A percentile compares a stretch with the other conserved stretches of the same genome.
phyloP scores from a whole-genome alignment of 1,140 invertebrate species.

The Drosophila biarmipes region DNA sequence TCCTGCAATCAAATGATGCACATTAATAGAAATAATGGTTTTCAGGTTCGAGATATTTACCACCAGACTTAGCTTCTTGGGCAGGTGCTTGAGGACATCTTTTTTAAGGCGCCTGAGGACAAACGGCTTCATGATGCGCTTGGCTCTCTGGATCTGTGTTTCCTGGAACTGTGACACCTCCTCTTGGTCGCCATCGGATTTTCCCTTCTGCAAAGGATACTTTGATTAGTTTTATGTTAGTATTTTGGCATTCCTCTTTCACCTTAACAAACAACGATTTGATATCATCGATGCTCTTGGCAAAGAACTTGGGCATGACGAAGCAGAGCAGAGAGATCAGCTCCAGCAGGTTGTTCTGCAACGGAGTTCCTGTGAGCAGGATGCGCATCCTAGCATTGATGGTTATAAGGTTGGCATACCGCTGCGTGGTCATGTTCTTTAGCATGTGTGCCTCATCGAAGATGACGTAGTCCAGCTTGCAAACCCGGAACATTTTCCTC shows the following conservation, averaged over 20 bases:
- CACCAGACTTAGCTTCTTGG: conserved; percentile 90
- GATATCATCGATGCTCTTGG: conserved; percentile 93
- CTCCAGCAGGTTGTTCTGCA: conserved; percentile 98
- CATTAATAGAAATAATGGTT: neutral
- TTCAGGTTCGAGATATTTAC: conserved; percentile 70
- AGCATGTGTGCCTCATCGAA: conserved; percentile 99
- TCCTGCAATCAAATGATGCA: conserved; percentile 43
- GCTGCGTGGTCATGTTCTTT: conserved; percentile 97
- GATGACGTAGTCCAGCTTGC: conserved; percentile 95
- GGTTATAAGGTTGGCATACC: conserved; percentile 95
- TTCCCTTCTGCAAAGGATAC: conserved; percentile 70
- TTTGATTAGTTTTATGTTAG: no score
- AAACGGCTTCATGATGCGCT: conserved; percentile 98
- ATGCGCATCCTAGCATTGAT: conserved; percentile 94
- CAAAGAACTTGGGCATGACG: conserved; percentile 98
- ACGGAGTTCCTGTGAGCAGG: conserved; percentile 95
- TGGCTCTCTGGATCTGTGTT: conserved; percentile 95
- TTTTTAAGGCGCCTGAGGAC: conserved; percentile 95
- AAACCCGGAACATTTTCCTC: conserved; percentile 94
- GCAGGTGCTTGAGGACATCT: conserved; percentile 93
- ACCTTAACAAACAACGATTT: conserved; percentile 93
- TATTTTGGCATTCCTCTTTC: neutral
- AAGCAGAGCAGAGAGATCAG: conserved; percentile 97
- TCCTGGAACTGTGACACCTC: conserved; percentile 92
- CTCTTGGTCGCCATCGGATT: conserved; percentile 85